These are phyloP conservation scores for Emydura subglobosa DNA, from an alignment of 2,113 vertebrate species.

Conservation along the genomic window DNA sequence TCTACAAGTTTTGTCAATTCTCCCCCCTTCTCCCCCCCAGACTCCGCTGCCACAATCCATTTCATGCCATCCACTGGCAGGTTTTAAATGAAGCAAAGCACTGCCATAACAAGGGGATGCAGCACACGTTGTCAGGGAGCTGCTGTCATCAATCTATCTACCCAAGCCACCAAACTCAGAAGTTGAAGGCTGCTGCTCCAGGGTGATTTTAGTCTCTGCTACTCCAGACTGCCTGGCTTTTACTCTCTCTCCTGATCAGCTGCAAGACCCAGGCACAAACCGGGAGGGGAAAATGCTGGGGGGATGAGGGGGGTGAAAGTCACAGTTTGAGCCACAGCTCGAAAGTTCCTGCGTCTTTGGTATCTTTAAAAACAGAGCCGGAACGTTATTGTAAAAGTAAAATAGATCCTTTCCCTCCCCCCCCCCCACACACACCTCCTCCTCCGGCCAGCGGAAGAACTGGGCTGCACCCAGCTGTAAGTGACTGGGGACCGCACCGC, in stretches of 20 bases:
- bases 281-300: background rate
- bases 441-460: too few relatives aligned
- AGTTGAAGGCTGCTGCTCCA: background rate
- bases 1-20: background rate
- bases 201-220: background rate
- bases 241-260: background rate
- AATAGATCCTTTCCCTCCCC: too few relatives aligned
- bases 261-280: background rate
- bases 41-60: background rate
- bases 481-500: background rate
- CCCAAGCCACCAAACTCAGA: background rate
- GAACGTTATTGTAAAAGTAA: background rate
- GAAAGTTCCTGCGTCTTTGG: background rate
- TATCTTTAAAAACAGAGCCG: background rate
- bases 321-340: background rate
- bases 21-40: background rate
- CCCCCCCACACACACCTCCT: too few relatives aligned
- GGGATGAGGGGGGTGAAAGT: too few relatives aligned
- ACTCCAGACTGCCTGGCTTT: background rate
- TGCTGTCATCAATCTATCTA: too few relatives aligned
- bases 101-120: background rate
- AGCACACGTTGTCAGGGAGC: background rate
- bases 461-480: background rate
- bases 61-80: fast-evolving
- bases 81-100: background rate